A percentile compares a stretch with the other conserved stretches of the same genome.
Conservation (phyloP, 2,888 invertebrate genomes). For the Drosophila pseudotakahashii region DNA sequence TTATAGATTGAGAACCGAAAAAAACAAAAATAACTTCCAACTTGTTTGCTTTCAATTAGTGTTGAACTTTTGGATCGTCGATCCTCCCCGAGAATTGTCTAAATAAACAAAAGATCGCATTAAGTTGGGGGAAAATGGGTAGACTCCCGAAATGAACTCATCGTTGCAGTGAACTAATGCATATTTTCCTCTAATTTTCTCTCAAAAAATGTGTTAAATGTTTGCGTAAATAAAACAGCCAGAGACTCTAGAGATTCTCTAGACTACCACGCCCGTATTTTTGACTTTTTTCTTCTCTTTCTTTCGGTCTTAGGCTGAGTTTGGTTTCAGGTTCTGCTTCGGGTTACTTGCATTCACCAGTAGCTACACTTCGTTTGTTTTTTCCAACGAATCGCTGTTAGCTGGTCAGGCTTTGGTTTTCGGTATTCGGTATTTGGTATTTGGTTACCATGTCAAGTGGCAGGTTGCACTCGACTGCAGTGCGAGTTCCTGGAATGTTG, state of each 20-base stretch:
- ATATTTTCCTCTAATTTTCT: constrained; percentile 61
- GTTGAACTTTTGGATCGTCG: constrained; percentile 56
- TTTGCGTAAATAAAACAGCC: constrained; percentile 74
- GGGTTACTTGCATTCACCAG: constrained; percentile 55
- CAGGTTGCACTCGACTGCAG: constrained; percentile 33
- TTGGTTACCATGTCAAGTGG: constrained; percentile 76
- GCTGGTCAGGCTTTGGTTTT: constrained; percentile 56
- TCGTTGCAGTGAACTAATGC: constrained; percentile 67
- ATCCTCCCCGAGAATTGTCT: too few relatives aligned
- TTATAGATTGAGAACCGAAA: constrained; percentile 10
- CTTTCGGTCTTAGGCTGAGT: constrained; percentile 8
- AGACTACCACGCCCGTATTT: constrained; percentile 55
- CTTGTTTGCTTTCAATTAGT: constrained; percentile 78
- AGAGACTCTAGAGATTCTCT: constrained; percentile 9
- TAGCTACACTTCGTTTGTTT: constrained; percentile 69
- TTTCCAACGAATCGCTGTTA: constrained; percentile 51
- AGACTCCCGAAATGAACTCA: constrained; percentile 34
- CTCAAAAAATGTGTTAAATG: constrained; percentile 78
- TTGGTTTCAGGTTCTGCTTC: constrained; percentile 40
- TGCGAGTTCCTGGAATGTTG: constrained; percentile 60
- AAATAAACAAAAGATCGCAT: constrained; percentile 61
- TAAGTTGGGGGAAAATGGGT: constrained; percentile 26
- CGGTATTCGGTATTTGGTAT: constrained; percentile 55
- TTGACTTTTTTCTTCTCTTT: background rate
- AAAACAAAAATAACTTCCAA: constrained; percentile 24